A percentile compares a stretch with the other conserved stretches of the same genome.
These are phyloP conservation scores for Halcyon smyrnensis DNA, from an alignment of 2,797 vertebrate species.

Conservation along the genomic window DNA sequence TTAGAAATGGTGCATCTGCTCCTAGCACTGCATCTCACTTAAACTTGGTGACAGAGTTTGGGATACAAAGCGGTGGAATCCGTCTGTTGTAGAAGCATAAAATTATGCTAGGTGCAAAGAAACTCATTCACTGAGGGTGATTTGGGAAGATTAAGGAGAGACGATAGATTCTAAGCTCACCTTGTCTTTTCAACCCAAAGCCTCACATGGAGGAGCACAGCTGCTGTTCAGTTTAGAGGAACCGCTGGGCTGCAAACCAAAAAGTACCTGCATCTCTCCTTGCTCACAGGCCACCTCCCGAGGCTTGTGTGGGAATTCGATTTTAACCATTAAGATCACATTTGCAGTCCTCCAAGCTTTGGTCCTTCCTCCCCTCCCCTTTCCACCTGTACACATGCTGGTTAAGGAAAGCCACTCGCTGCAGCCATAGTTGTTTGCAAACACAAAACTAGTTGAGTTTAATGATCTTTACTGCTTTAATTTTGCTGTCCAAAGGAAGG, in stretches of 20 bases:
- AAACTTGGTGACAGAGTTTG: background rate
- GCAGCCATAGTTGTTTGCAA: background rate
- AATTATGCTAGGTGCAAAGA: background rate
- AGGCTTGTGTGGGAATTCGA: background rate
- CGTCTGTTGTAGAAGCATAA: background rate
- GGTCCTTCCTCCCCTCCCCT: background rate
- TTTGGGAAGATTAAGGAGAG: background rate
- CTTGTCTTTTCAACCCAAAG: background rate
- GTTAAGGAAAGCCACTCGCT: accelerated
- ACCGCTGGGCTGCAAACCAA: background rate
- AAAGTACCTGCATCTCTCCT: background rate
- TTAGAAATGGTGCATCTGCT: background rate
- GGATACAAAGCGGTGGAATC: background rate
- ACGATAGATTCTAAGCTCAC: background rate
- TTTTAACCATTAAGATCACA: background rate
- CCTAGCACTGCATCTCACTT: background rate
- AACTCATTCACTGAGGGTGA: background rate
- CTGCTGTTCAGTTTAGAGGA: background rate
- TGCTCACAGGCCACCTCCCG: background rate
- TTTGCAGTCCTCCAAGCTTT: background rate
- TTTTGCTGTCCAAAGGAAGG: background rate
- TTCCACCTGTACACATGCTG: background rate
- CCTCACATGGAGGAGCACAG: background rate
- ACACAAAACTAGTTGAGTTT: background rate
- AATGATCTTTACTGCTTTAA: background rate